Percentiles rank a stretch among this genome's conserved stretches.
phyloP scores from a whole-genome alignment of 2,797 vertebrate species.

The Micromesistius poutassou region DNA sequence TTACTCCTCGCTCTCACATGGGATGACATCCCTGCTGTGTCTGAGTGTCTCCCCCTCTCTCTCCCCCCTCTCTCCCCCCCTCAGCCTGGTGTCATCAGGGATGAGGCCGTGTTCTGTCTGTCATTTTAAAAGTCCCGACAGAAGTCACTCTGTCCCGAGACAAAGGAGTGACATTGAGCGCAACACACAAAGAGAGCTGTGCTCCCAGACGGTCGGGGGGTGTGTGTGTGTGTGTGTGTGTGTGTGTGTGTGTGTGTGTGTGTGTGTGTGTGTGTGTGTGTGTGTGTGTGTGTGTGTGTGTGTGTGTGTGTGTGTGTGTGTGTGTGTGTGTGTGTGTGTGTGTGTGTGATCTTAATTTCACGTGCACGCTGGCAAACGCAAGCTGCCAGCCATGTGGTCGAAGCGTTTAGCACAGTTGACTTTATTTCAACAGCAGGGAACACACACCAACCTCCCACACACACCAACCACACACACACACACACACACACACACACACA shows the following conservation, averaged over 20 bases:
- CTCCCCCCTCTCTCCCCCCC: no score
- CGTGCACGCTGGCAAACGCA: no score
- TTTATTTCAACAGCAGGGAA: no score
- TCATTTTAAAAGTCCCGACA: constrained; percentile 18
- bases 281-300: background rate
- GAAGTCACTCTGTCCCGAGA: constrained; percentile 15
- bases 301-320: constrained; percentile 12
- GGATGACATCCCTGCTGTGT: constrained; percentile 38
- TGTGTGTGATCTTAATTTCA: background rate
- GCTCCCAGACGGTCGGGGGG: background rate
- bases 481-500: no score
- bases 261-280: background rate
- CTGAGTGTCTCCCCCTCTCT: background rate
- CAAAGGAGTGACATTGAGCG: constrained; percentile 34
- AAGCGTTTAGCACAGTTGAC: no score
- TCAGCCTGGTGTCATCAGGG: constrained; percentile 38
- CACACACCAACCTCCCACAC: no score
- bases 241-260: no score
- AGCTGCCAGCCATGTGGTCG: no score
- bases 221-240: no score
- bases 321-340: constrained; percentile 10
- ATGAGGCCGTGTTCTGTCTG: constrained; percentile 16
- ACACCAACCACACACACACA: no score
- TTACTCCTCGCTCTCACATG: constrained; percentile 16
- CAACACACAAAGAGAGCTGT: constrained; percentile 9